Percentiles rank a stretch among this genome's conserved stretches.
Conservation (phyloP, 2,888 invertebrate genomes). For the Myopa testacea region DNA sequence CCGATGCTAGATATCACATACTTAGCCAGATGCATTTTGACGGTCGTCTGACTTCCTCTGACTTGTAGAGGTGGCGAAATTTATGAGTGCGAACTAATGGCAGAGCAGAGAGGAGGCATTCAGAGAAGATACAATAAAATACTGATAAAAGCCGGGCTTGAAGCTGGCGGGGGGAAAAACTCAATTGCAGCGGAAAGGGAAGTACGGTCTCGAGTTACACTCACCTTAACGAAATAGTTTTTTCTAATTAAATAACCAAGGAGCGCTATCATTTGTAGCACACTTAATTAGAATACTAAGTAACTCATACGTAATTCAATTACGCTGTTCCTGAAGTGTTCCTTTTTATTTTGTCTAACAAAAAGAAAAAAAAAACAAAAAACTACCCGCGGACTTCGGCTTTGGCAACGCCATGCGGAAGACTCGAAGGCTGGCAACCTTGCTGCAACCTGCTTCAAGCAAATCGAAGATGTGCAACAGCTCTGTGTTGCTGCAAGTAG, state of each 20-base stretch:
- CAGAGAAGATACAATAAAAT: not conserved
- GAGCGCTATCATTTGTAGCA: no score
- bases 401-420: constrained; percentile 10
- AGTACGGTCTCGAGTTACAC: not conserved
- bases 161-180: not conserved
- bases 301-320: not conserved
- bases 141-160: not conserved
- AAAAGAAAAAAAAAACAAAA: not conserved
- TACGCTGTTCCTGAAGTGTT: not conserved
- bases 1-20: not conserved
- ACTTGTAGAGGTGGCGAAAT: constrained; percentile 21
- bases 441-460: not conserved
- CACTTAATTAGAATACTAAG: no score
- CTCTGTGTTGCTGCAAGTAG: not conserved
- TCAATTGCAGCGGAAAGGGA: constrained; percentile 17
- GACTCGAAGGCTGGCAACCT: not conserved
- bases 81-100: constrained; percentile 23
- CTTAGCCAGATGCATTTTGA: constrained; percentile 16
- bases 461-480: not conserved
- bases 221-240: not conserved
- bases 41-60: constrained; percentile 35
- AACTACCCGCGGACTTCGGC: not conserved
- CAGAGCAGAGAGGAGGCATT: not conserved
- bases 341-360: not conserved
- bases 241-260: not conserved